Base-by-base conservation (phyloP, 2,113 vertebrate species). In the Sminthopsis crassicaudata region DNA sequence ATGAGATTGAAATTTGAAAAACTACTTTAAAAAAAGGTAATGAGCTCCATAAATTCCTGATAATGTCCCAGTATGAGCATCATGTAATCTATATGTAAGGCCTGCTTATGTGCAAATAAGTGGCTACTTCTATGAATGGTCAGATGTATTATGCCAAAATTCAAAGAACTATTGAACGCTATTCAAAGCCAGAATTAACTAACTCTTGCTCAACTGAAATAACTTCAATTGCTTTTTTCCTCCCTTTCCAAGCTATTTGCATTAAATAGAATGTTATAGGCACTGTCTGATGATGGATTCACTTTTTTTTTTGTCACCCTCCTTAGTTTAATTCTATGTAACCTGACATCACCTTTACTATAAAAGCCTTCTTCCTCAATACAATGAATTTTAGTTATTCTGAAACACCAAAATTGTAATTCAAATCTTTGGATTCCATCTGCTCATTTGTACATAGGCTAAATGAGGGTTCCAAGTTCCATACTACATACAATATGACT, bases 21-120 rank as follows among this genome's bases (percentile, higher is more conserved):
- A n/a, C 46, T 95, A 52, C n/a, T 53, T 95, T 93, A 93, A 89
- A 57, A 60, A 60, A 91, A 93, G 93, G 36, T 54, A 93, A 46
- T 46, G 60, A 54, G 88, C 7, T 91, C 46, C 54, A 46, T 60
- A 76, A 89, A 93, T 91, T 48, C 88, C n/a, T 91, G 67, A 53
- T 91, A 54, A 95, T 8, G 22, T 11, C 14, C 55, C 52, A 89
- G 46, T 23, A 52, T 95, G n/a, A 95, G 57, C 10, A 50, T n/a
- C 48, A 27, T 50, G 36, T 46, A 91, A 88, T 50, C 89, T 54
- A 93, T 11, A 51, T n/a, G 89, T 76, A 92, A 93, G 91, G 94
- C 51, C 46, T 95, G 50, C 55, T 36, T 90, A 90, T 12, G 42
- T 84, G 22, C 46, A 84, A 50, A 90, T 55, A 90, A 54, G 25